Evolutionary conservation across 2,888 invertebrate species (phyloP).

Genomic region (Drosophila suboccidentalis): DNA sequence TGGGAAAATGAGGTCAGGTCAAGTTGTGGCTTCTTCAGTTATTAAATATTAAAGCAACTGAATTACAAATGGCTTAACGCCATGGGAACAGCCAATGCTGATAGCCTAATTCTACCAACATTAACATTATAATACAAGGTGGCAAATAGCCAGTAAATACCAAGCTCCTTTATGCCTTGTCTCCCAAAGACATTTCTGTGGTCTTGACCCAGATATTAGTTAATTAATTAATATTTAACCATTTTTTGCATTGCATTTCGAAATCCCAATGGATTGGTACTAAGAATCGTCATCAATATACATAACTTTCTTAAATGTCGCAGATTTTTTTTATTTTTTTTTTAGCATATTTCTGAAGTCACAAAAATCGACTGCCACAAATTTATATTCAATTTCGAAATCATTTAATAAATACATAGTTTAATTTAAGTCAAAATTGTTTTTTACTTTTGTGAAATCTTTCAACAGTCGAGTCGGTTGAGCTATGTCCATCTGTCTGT

Average conservation of each 20-base stretch:
- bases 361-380: too few relatives aligned
- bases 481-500: too few relatives aligned
- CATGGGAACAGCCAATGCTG: slow-evolving; percentile 25
- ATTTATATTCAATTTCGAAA: too few relatives aligned
- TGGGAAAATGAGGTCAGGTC: slow-evolving; percentile 37
- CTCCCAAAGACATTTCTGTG: not conserved
- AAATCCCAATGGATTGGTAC: not conserved
- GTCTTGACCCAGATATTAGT: slow-evolving; percentile 24
- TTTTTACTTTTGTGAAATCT: too few relatives aligned
- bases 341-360: too few relatives aligned
- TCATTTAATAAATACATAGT: too few relatives aligned
- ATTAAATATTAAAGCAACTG: slow-evolving; percentile 44
- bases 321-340: too few relatives aligned
- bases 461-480: too few relatives aligned
- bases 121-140: slow-evolving; percentile 14
- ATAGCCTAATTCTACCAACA: not conserved
- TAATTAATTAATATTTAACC: not conserved
- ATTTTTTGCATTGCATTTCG: slow-evolving; percentile 1
- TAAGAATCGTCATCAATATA: not conserved
- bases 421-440: too few relatives aligned
- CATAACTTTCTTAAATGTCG: too few relatives aligned
- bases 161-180: not conserved
- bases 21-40: slow-evolving; percentile 21
- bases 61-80: slow-evolving; percentile 12
- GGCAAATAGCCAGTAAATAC: slow-evolving; percentile 14